phyloP scores from a whole-genome alignment of 2,888 invertebrate genomes.

The Aporophyla nigra region DNA sequence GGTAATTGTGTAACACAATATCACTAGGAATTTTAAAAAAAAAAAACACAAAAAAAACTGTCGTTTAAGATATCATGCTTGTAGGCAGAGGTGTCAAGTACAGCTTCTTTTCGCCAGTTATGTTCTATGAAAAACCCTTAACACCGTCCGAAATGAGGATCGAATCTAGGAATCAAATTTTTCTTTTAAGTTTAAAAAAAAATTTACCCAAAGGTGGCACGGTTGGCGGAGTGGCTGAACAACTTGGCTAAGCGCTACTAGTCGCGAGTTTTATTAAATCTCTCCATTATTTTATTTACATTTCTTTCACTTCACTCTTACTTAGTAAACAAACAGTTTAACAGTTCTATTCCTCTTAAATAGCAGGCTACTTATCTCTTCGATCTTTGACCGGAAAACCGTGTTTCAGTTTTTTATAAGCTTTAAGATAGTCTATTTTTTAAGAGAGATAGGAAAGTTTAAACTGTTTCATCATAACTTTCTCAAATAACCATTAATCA shows the following conservation, averaged over 20 bases:
- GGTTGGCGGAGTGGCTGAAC: neutral
- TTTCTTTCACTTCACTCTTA: neutral
- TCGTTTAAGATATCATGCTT: neutral
- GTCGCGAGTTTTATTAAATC: neutral
- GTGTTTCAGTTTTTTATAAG: no score
- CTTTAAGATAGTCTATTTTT: no score
- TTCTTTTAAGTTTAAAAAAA: no score
- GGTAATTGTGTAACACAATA: no score
- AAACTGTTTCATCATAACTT: neutral
- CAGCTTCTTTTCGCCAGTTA: neutral
- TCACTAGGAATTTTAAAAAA: neutral
- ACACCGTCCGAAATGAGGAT: neutral
- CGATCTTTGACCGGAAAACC: no score
- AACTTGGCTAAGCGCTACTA: neutral
- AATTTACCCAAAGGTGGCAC: neutral
- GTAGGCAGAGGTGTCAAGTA: neutral
- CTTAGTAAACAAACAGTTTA: neutral
- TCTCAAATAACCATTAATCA: neutral
- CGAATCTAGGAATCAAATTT: neutral
- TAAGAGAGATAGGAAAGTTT: neutral
- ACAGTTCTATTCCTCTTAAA: neutral
- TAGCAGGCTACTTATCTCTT: neutral
- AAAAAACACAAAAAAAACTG: neutral
- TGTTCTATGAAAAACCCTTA: neutral
- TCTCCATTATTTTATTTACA: neutral